Evolutionary conservation across 2,113 vertebrate genomes (phyloP), one percentile per base, ranked within the genome.

Genomic region (Aptenodytes patagonicus): DNA sequence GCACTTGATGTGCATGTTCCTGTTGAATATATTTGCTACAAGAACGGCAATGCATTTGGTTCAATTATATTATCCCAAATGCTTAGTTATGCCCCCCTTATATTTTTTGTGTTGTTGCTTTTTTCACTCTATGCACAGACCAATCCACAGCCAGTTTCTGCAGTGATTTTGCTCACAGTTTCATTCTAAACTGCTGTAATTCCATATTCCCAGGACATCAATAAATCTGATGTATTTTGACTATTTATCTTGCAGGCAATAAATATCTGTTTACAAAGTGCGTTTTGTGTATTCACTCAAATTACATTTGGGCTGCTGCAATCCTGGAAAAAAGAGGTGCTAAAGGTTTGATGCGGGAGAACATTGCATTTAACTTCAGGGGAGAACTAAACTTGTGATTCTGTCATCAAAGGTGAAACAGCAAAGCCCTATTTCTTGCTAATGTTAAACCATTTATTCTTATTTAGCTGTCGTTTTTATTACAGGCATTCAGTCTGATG

Each of bases 391-490:
- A 98, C 95, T 97, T 98, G 87, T 89, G 95, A 96, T 97, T 98
- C 95, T 97, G 89, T 98, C 96, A 96, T 97, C 97, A 94, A 96
- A 98, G 97, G 94, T 97, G 95, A 98, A 97, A 91, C 85, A 95
- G 88, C 94, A 96, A 95, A 96, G 91, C 83, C 87, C 89, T 90
- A 66, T 94, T 96, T 96, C 97, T 95, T 91, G 94, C 93, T 87
- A 97, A 94, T 44, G 22, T 77, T 73, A 90, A 98, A 84, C 77
- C 93, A 96, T 98, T 98, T 97, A 94, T 98, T 97, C 97, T 98
- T 93, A 98, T 98, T 98, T 97, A 90, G 58, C 83, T 98, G 96
- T 98, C 97, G 98, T 57, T 98, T 98, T 98, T 98, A 98, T 98
- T 98, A 97, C 95, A 97, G 94, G 54, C 90, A 96, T 97, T 97